Evolutionary conservation across 2,113 vertebrate genomes (phyloP).

Genomic region (Porphyrio hochstetteri): DNA sequence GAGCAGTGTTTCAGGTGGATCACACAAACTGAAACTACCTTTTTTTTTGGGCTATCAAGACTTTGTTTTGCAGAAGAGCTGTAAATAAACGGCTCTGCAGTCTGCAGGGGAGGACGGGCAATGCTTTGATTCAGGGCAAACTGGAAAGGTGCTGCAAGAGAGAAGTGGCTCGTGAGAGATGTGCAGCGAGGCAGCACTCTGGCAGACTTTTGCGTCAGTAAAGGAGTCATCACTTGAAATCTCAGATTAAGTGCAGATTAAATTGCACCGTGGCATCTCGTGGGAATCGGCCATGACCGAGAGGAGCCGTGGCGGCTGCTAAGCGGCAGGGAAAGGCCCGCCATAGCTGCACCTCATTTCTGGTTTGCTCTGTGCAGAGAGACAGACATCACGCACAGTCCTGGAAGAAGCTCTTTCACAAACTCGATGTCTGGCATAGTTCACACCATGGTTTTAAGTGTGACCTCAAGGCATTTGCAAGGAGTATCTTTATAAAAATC

Average conservation of each 20-base stretch:
- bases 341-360: neutral
- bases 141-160: neutral
- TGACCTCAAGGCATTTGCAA: constrained; percentile 34
- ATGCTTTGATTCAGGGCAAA: neutral
- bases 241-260: constrained; percentile 46
- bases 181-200: neutral
- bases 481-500: neutral
- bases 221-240: neutral
- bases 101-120: neutral
- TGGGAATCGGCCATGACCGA: neutral
- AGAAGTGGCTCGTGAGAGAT: neutral
- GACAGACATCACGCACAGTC: neutral
- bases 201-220: constrained; percentile 18
- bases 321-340: neutral
- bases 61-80: neutral
- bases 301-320: neutral
- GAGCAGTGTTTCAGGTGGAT: neutral
- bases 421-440: constrained; percentile 5
- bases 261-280: neutral
- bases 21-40: neutral
- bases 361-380: neutral
- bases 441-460: constrained; percentile 28
- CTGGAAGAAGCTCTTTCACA: neutral
- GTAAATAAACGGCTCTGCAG: neutral
- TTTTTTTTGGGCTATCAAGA: neutral